Conservation (phyloP, 2,113 vertebrate species). For the Grantiella picta region DNA sequence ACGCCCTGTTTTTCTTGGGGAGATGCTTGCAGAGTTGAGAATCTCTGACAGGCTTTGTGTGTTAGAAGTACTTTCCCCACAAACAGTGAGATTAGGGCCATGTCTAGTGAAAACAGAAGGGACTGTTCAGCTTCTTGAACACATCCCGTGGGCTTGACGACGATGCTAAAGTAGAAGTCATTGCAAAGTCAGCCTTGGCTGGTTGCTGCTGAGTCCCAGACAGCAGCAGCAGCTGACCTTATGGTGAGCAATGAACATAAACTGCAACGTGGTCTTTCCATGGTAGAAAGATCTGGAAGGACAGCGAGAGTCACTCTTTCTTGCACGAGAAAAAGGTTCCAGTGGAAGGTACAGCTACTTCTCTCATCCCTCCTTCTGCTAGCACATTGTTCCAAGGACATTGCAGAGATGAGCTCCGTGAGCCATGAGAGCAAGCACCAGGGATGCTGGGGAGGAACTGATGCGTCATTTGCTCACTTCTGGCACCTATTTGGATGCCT, state of each 20-base stretch:
- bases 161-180: neutral
- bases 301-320: neutral
- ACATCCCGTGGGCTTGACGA: neutral
- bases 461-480: conserved; percentile 41
- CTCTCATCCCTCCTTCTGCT: neutral
- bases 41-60: neutral
- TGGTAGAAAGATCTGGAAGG: neutral
- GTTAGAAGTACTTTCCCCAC: neutral
- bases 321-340: neutral
- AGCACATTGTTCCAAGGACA: conserved; percentile 17
- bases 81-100: neutral
- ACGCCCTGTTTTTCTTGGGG: rapidly evolving
- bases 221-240: neutral
- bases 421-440: conserved; percentile 20
- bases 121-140: conserved; percentile 41
- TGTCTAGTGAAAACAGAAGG: conserved; percentile 27
- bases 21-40: neutral
- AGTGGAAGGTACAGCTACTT: neutral
- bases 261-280: neutral
- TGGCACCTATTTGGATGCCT: conserved; percentile 7
- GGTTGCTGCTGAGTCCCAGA: neutral
- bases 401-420: neutral
- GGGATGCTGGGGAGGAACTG: conserved; percentile 2
- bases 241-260: neutral
- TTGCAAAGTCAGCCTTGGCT: neutral